Evolutionary conservation across 1,140 invertebrate species (phyloP).

Genomic region (Dinothrombium tinctorium): DNA sequence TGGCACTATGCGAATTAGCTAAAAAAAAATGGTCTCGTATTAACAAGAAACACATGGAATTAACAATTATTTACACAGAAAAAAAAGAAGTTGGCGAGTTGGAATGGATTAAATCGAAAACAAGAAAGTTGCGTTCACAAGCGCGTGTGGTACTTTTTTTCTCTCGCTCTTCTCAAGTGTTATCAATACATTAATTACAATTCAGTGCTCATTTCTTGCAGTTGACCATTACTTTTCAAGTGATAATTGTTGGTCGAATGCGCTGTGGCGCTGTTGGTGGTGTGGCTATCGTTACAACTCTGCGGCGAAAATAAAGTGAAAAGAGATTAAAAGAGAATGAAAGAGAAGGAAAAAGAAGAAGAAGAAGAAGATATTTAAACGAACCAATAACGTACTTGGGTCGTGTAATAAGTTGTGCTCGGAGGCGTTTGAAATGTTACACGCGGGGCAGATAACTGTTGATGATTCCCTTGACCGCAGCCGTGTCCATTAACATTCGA

Average conservation of each 20-base stretch:
- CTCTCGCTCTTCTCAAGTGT: too few relatives aligned
- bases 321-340: background rate
- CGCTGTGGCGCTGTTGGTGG: background rate
- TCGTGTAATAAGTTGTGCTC: slow-evolving; percentile 5
- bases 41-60: too few relatives aligned
- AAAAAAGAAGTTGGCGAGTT: too few relatives aligned
- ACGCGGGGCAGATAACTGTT: background rate
- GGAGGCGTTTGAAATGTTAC: slow-evolving; percentile 10
- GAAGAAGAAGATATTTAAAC: background rate
- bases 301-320: background rate
- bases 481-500: background rate
- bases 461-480: background rate
- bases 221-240: background rate
- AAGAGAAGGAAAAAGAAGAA: background rate
- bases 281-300: background rate
- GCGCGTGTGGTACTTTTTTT: too few relatives aligned
- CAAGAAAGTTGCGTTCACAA: too few relatives aligned
- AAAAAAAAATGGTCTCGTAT: too few relatives aligned
- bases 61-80: too few relatives aligned
- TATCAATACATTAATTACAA: background rate
- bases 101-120: too few relatives aligned
- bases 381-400: background rate
- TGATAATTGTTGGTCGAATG: background rate
- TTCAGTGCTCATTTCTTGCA: slow-evolving; percentile 2
- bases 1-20: too few relatives aligned